phyloP scores from a whole-genome alignment of 1,140 invertebrate genomes.

The Drosophila lacteicornis region DNA sequence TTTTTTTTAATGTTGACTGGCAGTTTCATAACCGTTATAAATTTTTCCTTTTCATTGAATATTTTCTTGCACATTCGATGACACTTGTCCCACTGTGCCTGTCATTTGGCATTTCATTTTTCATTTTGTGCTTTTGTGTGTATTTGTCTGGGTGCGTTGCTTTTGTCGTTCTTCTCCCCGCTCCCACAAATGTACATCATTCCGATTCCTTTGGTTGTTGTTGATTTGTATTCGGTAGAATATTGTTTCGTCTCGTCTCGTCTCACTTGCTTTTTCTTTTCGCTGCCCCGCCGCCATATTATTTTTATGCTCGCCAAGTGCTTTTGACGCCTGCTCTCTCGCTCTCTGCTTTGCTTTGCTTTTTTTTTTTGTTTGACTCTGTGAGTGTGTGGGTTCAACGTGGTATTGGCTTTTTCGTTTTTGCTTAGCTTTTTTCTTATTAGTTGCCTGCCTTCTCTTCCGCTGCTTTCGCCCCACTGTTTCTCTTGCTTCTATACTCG shows the following conservation, averaged over 20 bases:
- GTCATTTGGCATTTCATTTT: conserved; percentile 70
- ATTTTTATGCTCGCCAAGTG: conserved; percentile 70
- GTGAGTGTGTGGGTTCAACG: conserved; percentile 20
- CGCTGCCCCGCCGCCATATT: conserved; percentile 67
- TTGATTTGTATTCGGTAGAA: conserved; percentile 36
- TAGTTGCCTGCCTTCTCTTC: conserved; percentile 40
- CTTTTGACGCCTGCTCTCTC: conserved; percentile 50
- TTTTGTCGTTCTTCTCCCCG: conserved; percentile 37
- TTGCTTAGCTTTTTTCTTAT: conserved; percentile 66
- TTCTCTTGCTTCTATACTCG: conserved; percentile 17
- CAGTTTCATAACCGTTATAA: no score
- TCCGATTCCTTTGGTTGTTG: conserved; percentile 49
- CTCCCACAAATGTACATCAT: conserved; percentile 48
- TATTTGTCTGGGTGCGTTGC: conserved; percentile 51
- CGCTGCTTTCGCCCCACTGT: conserved; percentile 5
- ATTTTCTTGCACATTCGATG: background rate
- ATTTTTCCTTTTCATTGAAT: no score
- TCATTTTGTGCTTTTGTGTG: conserved; percentile 66
- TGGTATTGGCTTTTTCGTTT: conserved; percentile 23
- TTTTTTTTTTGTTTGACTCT: background rate
- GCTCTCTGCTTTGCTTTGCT: conserved; percentile 57
- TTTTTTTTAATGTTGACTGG: background rate
- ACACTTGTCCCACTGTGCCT: conserved; percentile 57
- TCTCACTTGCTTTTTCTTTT: conserved; percentile 34
- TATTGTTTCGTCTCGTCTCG: conserved; percentile 47